Evolutionary conservation across 2,113 vertebrate species (phyloP).

Genomic region (Actenoides hombroni): DNA sequence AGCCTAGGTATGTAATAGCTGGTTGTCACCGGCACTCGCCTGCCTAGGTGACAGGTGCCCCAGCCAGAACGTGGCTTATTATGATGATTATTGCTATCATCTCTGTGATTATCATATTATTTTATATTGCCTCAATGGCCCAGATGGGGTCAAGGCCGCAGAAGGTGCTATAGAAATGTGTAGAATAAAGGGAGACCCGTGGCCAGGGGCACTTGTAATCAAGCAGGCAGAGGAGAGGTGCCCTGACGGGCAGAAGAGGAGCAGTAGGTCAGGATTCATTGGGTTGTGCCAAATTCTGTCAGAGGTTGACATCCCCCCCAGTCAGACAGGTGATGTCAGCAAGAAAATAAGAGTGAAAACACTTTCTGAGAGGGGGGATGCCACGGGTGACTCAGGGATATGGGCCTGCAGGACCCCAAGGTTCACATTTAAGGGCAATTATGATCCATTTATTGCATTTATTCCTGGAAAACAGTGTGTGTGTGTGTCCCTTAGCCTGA

Average conservation of each 20-base stretch:
- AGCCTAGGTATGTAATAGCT: constrained; percentile 18
- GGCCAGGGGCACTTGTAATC: neutral
- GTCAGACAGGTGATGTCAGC: neutral
- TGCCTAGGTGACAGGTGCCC: constrained; percentile 36
- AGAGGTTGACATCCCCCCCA: fast-evolving
- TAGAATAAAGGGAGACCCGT: fast-evolving
- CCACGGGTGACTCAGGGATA: fast-evolving
- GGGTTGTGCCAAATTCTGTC: neutral
- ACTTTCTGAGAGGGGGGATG: neutral
- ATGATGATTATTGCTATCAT: constrained; percentile 11
- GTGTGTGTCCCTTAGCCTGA: neutral
- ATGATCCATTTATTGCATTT: neutral
- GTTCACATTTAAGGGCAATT: neutral
- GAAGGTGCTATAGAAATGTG: neutral
- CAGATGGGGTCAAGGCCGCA: neutral
- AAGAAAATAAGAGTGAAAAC: fast-evolving
- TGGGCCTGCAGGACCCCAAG: neutral
- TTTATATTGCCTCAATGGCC: neutral
- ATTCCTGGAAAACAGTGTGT: neutral
- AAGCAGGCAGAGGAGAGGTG: neutral
- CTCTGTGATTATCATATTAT: constrained; percentile 36
- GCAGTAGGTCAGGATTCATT: neutral
- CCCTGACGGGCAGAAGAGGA: neutral
- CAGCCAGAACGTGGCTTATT: neutral
- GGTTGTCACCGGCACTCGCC: neutral